These are phyloP conservation scores for Rynchops niger DNA, from an alignment of 2,113 vertebrate species.

Conservation along the genomic window DNA sequence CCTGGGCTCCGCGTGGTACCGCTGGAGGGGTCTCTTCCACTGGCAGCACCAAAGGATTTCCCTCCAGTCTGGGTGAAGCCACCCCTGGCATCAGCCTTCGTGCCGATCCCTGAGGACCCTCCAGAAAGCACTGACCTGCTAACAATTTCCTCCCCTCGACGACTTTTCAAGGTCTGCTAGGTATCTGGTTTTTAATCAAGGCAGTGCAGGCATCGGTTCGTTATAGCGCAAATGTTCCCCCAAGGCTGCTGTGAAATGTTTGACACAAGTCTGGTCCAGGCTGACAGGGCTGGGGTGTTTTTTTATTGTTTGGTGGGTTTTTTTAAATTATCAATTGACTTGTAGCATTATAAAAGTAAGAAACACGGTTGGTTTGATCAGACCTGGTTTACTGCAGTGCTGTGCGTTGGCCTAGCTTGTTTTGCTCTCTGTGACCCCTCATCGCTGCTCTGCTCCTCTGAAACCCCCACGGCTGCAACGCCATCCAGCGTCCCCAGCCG, in stretches of 20 bases:
- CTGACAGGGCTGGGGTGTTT: neutral
- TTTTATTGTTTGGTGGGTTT: neutral
- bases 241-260: neutral
- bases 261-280: neutral
- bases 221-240: neutral
- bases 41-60: neutral
- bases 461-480: fast-evolving
- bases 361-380: neutral
- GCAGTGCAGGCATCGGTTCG: fast-evolving
- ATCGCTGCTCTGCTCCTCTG: neutral
- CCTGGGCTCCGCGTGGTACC: neutral
- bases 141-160: too few relatives aligned
- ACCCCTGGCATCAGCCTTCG: neutral
- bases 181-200: neutral
- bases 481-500: neutral
- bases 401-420: fast-evolving
- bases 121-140: neutral
- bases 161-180: neutral
- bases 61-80: neutral
- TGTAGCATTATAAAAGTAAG: too few relatives aligned
- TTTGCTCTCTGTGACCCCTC: neutral
- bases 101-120: neutral
- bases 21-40: neutral
- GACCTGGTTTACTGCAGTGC: neutral
- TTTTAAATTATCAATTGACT: neutral